Conservation (phyloP, 2,797 vertebrate species). For the Pygocentrus nattereri region DNA sequence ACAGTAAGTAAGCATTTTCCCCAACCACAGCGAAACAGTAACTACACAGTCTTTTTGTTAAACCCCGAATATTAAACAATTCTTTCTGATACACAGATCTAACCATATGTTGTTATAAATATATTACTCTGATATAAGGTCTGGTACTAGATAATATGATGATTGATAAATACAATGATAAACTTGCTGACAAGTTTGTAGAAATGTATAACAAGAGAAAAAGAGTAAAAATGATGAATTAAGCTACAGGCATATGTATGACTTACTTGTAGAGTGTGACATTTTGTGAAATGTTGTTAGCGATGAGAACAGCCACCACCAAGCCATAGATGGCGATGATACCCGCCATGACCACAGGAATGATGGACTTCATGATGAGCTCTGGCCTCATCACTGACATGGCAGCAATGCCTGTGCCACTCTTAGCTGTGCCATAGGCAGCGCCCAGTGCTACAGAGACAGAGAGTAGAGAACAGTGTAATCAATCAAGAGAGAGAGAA, state of each 20-base stretch:
- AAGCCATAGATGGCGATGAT: conserved; percentile 99
- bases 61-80: not conserved
- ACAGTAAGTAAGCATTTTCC: not conserved
- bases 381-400: conserved; percentile 99
- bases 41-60: too few species aligned
- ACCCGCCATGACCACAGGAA: conserved; percentile 99
- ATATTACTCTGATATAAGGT: too few species aligned
- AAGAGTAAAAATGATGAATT: not conserved
- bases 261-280: conserved; percentile 93
- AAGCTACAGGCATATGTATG: not conserved
- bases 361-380: conserved; percentile 99
- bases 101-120: too few species aligned
- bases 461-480: not conserved
- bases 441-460: conserved; percentile 90
- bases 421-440: conserved; percentile 98
- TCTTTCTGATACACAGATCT: not conserved
- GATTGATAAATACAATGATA: not conserved
- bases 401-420: conserved; percentile 96
- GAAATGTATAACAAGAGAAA: not conserved
- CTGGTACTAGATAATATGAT: not conserved
- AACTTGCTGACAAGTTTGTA: not conserved
- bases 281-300: conserved; percentile 85
- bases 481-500: not conserved
- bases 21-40: not conserved
- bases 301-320: conserved; percentile 98